phyloP scores from a whole-genome alignment of 1,140 invertebrate genomes.

The Drosophila elegans region DNA sequence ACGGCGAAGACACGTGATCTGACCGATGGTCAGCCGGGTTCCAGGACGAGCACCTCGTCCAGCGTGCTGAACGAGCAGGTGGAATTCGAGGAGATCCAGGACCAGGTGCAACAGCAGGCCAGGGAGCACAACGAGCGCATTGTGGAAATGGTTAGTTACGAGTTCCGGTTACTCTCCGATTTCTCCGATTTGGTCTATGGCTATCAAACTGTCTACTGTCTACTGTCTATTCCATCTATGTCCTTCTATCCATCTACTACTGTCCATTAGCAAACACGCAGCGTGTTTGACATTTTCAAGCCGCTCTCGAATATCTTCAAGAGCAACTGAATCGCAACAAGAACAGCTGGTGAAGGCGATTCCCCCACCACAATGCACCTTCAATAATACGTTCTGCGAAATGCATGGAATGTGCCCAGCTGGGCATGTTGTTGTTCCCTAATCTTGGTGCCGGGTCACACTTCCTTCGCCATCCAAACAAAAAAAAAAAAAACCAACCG shows the following conservation, averaged over 20 bases:
- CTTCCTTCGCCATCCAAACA: conserved; percentile 8
- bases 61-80: conserved; percentile 57
- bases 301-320: conserved; percentile 73
- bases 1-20: conserved; percentile 61
- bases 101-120: conserved; percentile 72
- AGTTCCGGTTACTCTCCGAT: conserved; percentile 16
- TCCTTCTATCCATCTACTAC: conserved; percentile 26
- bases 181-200: conserved; percentile 14
- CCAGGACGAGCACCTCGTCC: conserved; percentile 56
- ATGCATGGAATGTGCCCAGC: conserved; percentile 56
- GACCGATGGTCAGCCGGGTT: conserved; percentile 66
- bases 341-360: conserved; percentile 22
- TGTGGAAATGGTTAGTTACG: conserved; percentile 79
- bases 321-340: conserved; percentile 55
- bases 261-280: conserved; percentile 66
- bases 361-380: background rate
- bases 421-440: conserved; percentile 37
- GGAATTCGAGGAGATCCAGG: conserved; percentile 77
- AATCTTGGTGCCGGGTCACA: conserved; percentile 41
- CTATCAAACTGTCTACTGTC: conserved; percentile 35
- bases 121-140: conserved; percentile 80
- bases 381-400: conserved; percentile 27
- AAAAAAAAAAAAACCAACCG: conserved; percentile 19
- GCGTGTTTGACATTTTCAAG: conserved; percentile 75
- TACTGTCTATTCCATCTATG: no score